phyloP scores from a whole-genome alignment of 2,888 invertebrate species.

The Tuta absoluta region DNA sequence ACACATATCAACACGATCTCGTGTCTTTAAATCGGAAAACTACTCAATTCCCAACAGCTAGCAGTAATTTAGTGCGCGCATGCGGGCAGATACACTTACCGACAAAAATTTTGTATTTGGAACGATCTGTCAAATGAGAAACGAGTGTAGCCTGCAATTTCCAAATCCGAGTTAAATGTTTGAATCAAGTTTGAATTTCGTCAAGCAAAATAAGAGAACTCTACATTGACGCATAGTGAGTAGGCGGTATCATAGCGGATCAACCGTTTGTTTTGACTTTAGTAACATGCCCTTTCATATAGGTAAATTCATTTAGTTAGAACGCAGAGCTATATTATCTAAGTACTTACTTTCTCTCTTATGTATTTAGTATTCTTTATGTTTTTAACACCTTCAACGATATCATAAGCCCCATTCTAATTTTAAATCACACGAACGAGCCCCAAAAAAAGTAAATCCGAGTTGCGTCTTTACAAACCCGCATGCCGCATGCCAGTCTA shows the following conservation, averaged over 20 bases:
- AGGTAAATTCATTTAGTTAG: not conserved
- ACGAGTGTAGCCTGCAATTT: not conserved
- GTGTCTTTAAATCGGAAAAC: slow-evolving; percentile 12
- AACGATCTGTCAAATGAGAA: slow-evolving; percentile 3
- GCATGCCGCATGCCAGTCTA: slow-evolving; percentile 39
- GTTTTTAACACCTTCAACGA: not conserved
- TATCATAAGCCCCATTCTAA: not conserved
- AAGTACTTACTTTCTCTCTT: not conserved
- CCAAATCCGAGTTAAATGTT: not conserved
- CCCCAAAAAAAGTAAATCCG: slow-evolving; percentile 15
- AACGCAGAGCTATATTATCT: not conserved
- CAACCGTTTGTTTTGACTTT: too few relatives aligned
- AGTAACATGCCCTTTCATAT: too few relatives aligned
- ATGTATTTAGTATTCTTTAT: not conserved
- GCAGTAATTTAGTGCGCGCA: not conserved
- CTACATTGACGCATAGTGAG: too few relatives aligned
- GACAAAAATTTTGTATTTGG: not conserved
- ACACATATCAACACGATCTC: slow-evolving; percentile 1
- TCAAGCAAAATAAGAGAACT: too few relatives aligned
- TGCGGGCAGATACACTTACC: not conserved
- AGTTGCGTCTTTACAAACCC: slow-evolving; percentile 36
- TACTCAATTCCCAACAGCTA: not conserved
- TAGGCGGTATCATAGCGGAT: too few relatives aligned
- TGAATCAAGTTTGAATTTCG: not conserved
- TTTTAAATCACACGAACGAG: slow-evolving; percentile 1